These are phyloP conservation scores for Gallirallus australis DNA, from an alignment of 2,797 vertebrate species.

Conservation along the genomic window DNA sequence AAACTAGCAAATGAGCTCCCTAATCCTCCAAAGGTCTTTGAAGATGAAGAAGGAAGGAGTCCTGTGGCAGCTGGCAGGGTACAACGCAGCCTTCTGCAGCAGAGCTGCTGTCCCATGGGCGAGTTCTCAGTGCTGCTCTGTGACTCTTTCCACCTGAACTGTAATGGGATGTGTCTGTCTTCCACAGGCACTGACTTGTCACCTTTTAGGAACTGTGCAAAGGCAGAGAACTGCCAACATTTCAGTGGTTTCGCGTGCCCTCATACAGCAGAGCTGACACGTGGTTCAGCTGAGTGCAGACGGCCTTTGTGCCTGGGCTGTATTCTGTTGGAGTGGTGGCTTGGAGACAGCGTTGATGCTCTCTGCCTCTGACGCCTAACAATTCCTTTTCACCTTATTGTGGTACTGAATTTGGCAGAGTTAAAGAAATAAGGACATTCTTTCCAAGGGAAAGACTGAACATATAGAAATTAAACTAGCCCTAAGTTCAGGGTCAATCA, in stretches of 20 bases:
- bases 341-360: background rate
- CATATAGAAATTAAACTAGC: background rate
- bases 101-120: accelerated
- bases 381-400: background rate
- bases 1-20: background rate
- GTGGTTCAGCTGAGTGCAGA: too few species aligned
- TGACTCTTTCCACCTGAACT: background rate
- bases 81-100: background rate
- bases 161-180: background rate
- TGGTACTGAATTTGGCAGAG: background rate
- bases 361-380: background rate
- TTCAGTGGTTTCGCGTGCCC: background rate
- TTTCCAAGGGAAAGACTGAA: background rate
- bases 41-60: background rate
- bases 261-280: background rate
- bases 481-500: background rate
- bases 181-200: background rate
- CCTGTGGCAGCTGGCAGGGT: background rate
- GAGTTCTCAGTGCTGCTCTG: background rate
- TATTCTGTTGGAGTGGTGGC: background rate
- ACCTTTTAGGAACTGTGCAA: background rate
- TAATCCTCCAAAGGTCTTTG: background rate
- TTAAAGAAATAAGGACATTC: background rate
- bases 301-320: background rate
- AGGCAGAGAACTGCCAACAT: background rate